Conservation (phyloP, 2,797 vertebrate species). For the Anabacerthia variegaticeps region DNA sequence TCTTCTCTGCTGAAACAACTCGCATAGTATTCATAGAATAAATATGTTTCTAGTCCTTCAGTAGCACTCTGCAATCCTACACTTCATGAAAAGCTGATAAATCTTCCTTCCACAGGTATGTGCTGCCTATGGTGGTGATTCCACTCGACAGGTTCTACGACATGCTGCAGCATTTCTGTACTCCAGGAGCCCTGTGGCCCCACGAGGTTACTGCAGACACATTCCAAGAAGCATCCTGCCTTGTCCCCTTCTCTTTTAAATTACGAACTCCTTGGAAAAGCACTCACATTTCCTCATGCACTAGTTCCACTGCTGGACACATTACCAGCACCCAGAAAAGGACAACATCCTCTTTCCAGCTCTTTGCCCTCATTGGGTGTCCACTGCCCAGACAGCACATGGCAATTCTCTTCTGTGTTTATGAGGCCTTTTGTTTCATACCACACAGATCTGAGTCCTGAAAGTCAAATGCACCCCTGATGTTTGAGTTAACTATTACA, state of each 20-base stretch:
- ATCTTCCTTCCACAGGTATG: fast-evolving
- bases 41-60: fast-evolving
- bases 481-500: not conserved
- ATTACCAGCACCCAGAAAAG: not conserved
- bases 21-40: fast-evolving
- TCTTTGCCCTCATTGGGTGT: not conserved
- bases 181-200: not conserved
- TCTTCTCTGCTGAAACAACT: not conserved
- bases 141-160: not conserved
- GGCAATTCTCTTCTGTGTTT: not conserved
- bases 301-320: fast-evolving
- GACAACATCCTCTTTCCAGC: not conserved
- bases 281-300: not conserved
- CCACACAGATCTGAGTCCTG: not conserved
- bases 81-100: fast-evolving
- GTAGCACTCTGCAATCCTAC: not conserved
- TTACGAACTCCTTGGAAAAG: not conserved
- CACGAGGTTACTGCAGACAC: no score
- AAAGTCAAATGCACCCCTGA: not conserved
- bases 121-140: not conserved
- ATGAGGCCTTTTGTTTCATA: not conserved
- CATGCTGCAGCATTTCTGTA: not conserved
- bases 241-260: not conserved
- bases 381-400: not conserved
- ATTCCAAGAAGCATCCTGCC: not conserved